Evolutionary conservation across 2,888 invertebrate species (phyloP).

Genomic region (Monoplex corrugatus): DNA sequence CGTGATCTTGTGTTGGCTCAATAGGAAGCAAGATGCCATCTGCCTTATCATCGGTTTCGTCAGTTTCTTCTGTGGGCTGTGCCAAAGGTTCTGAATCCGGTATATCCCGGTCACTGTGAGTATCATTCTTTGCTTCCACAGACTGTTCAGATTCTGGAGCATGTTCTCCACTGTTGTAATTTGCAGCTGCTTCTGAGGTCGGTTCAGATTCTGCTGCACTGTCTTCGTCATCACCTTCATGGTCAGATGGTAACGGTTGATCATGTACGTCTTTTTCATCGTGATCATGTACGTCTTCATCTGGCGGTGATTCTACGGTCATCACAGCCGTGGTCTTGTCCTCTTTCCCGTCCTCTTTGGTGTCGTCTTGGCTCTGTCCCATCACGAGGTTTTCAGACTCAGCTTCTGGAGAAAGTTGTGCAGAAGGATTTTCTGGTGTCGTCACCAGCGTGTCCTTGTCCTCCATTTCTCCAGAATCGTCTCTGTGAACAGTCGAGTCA

Average conservation of each 20-base stretch:
- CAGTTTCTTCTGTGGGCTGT: too few relatives aligned
- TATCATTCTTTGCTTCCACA: too few relatives aligned
- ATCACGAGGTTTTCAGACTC: too few relatives aligned
- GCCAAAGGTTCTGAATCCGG: too few relatives aligned
- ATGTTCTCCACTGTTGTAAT: background rate
- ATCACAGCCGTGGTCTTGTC: background rate
- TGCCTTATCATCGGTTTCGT: too few relatives aligned
- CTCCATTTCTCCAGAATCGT: background rate
- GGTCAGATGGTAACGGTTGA: background rate
- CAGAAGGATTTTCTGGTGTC: too few relatives aligned
- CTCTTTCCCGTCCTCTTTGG: background rate
- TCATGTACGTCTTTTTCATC: background rate
- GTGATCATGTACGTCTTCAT: background rate
- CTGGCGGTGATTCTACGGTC: background rate
- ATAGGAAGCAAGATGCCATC: too few relatives aligned
- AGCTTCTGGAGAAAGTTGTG: too few relatives aligned
- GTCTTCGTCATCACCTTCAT: background rate
- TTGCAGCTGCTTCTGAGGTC: background rate
- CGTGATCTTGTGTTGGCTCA: background rate
- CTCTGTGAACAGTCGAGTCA: background rate
- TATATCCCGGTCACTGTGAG: too few relatives aligned
- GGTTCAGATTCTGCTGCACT: background rate
- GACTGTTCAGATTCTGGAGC: background rate
- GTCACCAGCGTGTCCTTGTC: too few relatives aligned
- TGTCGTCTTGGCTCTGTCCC: background rate